phyloP scores from a whole-genome alignment of 2,888 invertebrate species.

The Boloria euphrosyne region DNA sequence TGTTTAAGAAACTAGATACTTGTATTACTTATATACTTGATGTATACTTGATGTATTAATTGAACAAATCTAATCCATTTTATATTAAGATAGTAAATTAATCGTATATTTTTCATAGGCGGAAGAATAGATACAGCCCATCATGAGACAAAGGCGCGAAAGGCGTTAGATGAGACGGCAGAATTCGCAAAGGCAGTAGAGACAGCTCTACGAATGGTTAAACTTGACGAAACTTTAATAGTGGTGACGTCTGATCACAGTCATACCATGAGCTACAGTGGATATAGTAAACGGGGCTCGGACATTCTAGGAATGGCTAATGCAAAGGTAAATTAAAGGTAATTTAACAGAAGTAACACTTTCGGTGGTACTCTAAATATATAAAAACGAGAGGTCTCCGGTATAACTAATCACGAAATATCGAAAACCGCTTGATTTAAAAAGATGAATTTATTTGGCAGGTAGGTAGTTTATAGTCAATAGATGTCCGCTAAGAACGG shows the following conservation, averaged over 20 bases:
- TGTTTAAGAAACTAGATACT: no score
- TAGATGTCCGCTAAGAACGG: no score
- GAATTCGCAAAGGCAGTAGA: slow-evolving; percentile 89
- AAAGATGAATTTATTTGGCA: no score
- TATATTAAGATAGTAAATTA: background rate
- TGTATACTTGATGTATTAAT: no score
- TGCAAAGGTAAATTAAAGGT: slow-evolving; percentile 50
- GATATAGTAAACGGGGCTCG: slow-evolving; percentile 85
- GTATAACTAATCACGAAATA: no score
- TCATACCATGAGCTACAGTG: slow-evolving; percentile 88
- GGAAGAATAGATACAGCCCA: slow-evolving; percentile 88
- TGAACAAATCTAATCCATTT: background rate
- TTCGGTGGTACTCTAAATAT: no score
- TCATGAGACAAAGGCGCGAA: slow-evolving; percentile 85
- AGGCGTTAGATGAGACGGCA: slow-evolving; percentile 89
- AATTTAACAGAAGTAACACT: background rate
- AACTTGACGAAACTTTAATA: slow-evolving; percentile 87
- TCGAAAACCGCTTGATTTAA: no score
- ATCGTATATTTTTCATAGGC: slow-evolving; percentile 57
- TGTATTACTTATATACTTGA: no score
- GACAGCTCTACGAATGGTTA: slow-evolving; percentile 83
- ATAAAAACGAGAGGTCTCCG: no score
- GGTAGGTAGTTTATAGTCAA: no score
- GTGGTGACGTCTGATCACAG: slow-evolving; percentile 92
- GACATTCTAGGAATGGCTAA: slow-evolving; percentile 71